A percentile compares a stretch with the other conserved stretches of the same genome.
phyloP scores from a whole-genome alignment of 2,888 invertebrate genomes.

The Drosophila emarginata region DNA sequence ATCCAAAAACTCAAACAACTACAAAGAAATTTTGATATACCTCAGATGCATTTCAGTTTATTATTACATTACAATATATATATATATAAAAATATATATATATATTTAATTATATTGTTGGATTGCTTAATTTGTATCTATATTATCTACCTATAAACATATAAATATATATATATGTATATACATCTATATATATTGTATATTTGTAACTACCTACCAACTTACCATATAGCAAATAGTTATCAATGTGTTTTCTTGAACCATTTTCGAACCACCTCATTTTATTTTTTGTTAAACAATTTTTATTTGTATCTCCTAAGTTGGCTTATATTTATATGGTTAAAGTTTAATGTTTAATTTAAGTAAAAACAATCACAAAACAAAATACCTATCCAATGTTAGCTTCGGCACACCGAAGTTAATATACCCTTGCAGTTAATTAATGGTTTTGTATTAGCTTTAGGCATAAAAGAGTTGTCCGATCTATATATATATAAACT shows the following conservation, averaged over 20 bases:
- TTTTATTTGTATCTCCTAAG: conserved; percentile 50
- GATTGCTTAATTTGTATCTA: conserved; percentile 9
- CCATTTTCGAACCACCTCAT: conserved; percentile 76
- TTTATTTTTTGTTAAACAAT: conserved; percentile 66
- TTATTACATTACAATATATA: conserved; percentile 71
- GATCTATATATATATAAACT: neutral
- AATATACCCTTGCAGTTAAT: neutral
- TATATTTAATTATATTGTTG: conserved; percentile 48
- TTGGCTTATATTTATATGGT: conserved; percentile 50
- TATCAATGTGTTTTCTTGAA: conserved; percentile 43
- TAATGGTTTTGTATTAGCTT: no score
- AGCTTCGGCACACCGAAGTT: neutral
- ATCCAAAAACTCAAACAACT: conserved; percentile 71
- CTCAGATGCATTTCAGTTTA: conserved; percentile 83
- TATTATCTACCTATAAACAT: neutral
- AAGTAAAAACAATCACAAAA: conserved; percentile 17
- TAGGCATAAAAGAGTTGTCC: neutral
- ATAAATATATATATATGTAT: neutral
- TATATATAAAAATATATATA: conserved; percentile 25
- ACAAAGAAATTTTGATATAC: conserved; percentile 82
- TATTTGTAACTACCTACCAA: conserved; percentile 12
- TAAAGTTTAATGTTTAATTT: conserved; percentile 32
- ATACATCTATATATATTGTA: neutral
- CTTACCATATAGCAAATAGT: conserved; percentile 30
- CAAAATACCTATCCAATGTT: conserved; percentile 9